Conservation (phyloP, 2,797 vertebrate species). For the Hemibagrus guttatus region DNA sequence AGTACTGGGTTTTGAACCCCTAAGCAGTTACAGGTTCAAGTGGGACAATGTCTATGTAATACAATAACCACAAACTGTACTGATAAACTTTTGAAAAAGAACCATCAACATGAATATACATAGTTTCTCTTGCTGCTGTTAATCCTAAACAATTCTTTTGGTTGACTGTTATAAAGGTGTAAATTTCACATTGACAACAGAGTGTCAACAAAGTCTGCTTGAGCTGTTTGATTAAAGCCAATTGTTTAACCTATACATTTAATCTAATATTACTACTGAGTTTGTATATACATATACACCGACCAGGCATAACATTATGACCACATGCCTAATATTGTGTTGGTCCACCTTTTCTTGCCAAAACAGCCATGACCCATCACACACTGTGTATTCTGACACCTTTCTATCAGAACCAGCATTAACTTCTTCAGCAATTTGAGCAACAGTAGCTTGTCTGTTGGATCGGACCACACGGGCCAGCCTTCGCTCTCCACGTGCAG, state of each 20-base stretch:
- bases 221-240: no score
- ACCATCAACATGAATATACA: not conserved
- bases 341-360: no score
- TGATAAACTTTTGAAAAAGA: not conserved
- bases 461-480: no score
- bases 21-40: not conserved
- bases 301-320: no score
- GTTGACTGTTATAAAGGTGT: not conserved
- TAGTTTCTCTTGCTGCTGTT: not conserved
- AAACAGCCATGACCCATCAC: no score
- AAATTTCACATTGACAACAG: not conserved
- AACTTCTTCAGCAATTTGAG: no score
- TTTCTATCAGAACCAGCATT: no score
- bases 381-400: no score
- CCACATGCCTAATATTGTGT: no score
- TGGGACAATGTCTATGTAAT: not conserved
- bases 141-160: not conserved
- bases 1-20: no score
- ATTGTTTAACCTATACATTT: not conserved
- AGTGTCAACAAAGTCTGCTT: not conserved
- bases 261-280: not conserved
- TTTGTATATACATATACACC: not conserved
- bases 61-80: not conserved
- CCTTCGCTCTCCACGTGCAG: no score
- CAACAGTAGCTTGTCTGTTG: no score